Percentiles rank a stretch among this genome's conserved stretches.
phyloP scores from a whole-genome alignment of 2,113 vertebrate species.

The Aphelocoma coerulescens region DNA sequence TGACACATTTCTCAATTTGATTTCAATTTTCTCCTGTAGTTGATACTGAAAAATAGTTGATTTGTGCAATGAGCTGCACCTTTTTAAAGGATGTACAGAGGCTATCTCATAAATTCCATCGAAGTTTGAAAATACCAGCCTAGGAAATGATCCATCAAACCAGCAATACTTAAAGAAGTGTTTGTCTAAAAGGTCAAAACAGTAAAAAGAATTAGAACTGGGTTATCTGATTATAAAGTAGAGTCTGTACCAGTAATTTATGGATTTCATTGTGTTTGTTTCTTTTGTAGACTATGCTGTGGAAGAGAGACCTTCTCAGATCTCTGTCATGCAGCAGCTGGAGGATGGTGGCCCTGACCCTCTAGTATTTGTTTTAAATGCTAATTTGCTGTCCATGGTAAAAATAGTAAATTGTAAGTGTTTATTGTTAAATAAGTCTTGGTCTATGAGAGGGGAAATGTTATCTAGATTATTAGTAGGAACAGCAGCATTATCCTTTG shows the following conservation, averaged over 20 bases:
- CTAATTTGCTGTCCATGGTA: slow-evolving; percentile 97
- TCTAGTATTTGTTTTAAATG: slow-evolving; percentile 96
- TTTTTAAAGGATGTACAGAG: neutral
- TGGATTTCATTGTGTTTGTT: slow-evolving; percentile 8
- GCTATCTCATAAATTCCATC: neutral
- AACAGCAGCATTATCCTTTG: neutral
- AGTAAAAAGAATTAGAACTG: neutral
- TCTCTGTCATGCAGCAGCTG: slow-evolving; percentile 93
- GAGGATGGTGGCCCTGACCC: slow-evolving; percentile 94
- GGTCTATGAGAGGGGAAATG: neutral
- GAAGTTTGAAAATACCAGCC: neutral
- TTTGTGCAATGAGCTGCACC: neutral
- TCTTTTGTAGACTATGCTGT: slow-evolving; percentile 88
- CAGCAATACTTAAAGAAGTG: neutral
- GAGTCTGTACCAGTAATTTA: neutral
- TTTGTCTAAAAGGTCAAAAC: neutral
- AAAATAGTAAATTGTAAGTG: slow-evolving; percentile 99
- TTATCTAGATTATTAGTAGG: neutral
- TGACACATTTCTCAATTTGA: neutral
- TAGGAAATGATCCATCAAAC: neutral
- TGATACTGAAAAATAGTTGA: neutral
- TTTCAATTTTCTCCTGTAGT: neutral
- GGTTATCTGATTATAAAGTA: neutral
- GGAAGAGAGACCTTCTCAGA: slow-evolving; percentile 93
- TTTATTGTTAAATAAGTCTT: slow-evolving; percentile 21